Evolutionary conservation across 2,797 vertebrate species (phyloP), one percentile per base, ranked within the genome.

Genomic region (Echiichthys vipera): DNA sequence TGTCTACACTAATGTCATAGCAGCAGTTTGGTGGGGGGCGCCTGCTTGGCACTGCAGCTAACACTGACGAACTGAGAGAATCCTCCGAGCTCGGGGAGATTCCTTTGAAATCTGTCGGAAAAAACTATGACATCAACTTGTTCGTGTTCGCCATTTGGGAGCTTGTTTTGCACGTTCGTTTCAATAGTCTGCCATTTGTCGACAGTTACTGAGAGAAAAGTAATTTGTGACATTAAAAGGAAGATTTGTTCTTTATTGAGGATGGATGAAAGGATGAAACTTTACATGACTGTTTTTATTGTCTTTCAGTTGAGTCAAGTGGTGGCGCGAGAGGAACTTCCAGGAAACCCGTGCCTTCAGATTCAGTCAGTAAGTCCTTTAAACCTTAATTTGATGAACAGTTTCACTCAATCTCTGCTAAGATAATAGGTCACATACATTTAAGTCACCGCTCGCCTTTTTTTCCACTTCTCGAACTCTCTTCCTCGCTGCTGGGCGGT

Each of bases 261-360:
- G 37, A 59, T 42, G 9, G 25, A 42, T 12, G n/a, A 13, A 7
- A 37, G 13, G 20, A 25, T 24, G 3, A 56, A 14, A 36, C 6
- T 8, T 7, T 32, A 12, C 8, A 4, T 25, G 3, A 37, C 55
- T 65, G 10, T 75, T 24, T n/a, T 65, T 62, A 17, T 71, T 72
- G n/a, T 67, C 12, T 78, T 85, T 56, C 79, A 95, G 95, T 95
- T 29, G 91, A 95, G 68, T 92, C 94, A 0, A 89, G 87, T 42
- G 78, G 88, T 24, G 43, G 50, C 64, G 45, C 40, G 1, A 83
- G 88, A 72, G 90, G 61, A 73, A 5, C 81, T 2, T 20, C 86
- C 46, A 89, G 68, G 50, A 94, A 76, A 80, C 88, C 92, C 7
- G 78, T 78, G 10, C 5, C 84, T 45, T 78, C 91, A 39, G 85